phyloP scores from a whole-genome alignment of 2,888 invertebrate genomes.

The Agrochola circellaris region DNA sequence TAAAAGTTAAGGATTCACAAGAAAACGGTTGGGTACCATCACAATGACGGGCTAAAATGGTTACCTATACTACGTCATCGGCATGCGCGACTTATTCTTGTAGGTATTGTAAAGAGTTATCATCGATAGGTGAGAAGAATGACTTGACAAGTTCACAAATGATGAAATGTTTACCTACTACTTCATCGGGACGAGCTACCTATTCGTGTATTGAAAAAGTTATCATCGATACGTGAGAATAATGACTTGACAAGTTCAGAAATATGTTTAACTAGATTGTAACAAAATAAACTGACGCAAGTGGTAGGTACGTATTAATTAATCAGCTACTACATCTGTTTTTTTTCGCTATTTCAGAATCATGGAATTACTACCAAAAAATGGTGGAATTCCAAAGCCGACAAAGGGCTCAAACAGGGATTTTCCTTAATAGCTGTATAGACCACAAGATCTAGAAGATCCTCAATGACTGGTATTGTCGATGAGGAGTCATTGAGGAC shows the following conservation, averaged over 20 bases:
- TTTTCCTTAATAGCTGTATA: neutral
- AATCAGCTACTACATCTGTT: neutral
- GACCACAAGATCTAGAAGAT: neutral
- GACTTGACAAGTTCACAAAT: constrained; percentile 23
- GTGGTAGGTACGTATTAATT: neutral
- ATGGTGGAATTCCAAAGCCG: neutral
- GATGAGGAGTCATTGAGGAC: constrained; percentile 27
- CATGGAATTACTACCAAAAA: neutral
- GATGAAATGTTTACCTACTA: too few relatives aligned
- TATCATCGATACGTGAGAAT: too few relatives aligned
- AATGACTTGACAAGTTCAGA: too few relatives aligned
- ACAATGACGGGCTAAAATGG: constrained; percentile 20
- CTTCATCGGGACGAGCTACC: too few relatives aligned
- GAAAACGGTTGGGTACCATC: constrained; percentile 10
- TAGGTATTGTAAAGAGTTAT: constrained; percentile 16
- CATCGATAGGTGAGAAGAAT: constrained; percentile 22
- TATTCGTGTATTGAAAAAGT: too few relatives aligned
- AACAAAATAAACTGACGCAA: constrained; percentile 9
- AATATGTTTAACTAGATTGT: constrained; percentile 6
- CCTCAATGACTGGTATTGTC: too few relatives aligned
- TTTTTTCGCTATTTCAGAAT: neutral
- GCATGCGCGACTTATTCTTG: neutral
- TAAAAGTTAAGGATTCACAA: constrained; percentile 4
- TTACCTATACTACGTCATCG: neutral
- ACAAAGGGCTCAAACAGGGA: too few relatives aligned